A percentile compares a stretch with the other conserved stretches of the same genome.
Evolutionary conservation across 2,888 invertebrate species (phyloP).

Genomic region (Morpho achilles): DNA sequence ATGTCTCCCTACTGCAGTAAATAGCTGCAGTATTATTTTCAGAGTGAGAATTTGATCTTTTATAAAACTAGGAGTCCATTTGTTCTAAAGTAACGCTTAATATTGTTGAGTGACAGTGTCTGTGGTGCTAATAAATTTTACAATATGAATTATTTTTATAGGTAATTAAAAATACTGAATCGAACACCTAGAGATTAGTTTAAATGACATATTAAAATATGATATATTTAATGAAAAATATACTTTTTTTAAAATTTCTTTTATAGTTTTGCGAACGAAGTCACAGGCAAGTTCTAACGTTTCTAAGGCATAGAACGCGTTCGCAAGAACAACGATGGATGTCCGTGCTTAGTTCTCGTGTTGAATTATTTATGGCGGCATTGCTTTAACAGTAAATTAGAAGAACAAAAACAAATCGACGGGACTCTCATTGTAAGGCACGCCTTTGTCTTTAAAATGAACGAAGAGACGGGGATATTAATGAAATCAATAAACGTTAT

Average conservation of each 20-base stretch:
- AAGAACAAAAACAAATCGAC: slow-evolving; percentile 53
- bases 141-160: neutral
- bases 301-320: slow-evolving; percentile 22
- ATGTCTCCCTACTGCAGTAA: too few relatives aligned
- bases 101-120: too few relatives aligned
- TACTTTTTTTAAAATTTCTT: neutral
- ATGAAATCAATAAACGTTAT: slow-evolving; percentile 21
- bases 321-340: slow-evolving; percentile 57
- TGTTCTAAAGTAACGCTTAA: too few relatives aligned
- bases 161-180: neutral
- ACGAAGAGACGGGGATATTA: slow-evolving; percentile 12
- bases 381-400: slow-evolving; percentile 66
- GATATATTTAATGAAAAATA: neutral
- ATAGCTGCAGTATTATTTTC: too few relatives aligned
- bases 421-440: slow-evolving; percentile 48
- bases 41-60: too few relatives aligned
- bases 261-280: neutral
- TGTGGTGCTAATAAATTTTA: too few relatives aligned
- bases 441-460: slow-evolving; percentile 19
- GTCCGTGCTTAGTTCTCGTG: slow-evolving; percentile 43
- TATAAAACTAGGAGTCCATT: too few relatives aligned
- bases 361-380: slow-evolving; percentile 72
- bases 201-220: too few relatives aligned
- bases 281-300: neutral
- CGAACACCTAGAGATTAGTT: too few relatives aligned